These are phyloP conservation scores for Notothenia rossii DNA, from an alignment of 2,113 vertebrate genomes.

Conservation along the genomic window DNA sequence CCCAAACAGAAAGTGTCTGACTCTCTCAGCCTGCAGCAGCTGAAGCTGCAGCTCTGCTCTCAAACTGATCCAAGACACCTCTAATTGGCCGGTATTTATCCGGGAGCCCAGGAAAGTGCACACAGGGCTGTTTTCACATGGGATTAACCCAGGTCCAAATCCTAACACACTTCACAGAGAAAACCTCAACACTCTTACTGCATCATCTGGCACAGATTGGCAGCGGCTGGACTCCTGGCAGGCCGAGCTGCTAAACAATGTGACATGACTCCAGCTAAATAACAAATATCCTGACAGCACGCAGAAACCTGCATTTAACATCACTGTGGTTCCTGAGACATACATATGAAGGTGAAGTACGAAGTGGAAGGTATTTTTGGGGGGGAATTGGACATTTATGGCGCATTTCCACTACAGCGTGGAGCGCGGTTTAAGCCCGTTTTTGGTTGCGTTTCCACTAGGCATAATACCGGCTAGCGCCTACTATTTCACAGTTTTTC, in stretches of 20 bases:
- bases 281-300: not conserved
- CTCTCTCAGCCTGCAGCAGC: not conserved
- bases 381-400: no score
- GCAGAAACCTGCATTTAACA: not conserved
- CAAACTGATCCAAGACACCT: slow-evolving; percentile 69
- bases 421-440: no score
- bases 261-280: not conserved
- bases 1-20: not conserved
- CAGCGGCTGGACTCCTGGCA: no score
- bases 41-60: slow-evolving; percentile 41
- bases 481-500: no score
- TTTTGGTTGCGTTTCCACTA: no score
- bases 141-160: slow-evolving; percentile 78
- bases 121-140: slow-evolving; percentile 77
- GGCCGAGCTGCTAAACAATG: not conserved
- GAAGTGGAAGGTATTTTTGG: no score
- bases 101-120: slow-evolving; percentile 72
- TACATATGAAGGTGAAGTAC: not conserved
- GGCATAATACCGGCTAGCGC: no score
- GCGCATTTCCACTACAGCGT: no score
- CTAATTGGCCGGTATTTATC: slow-evolving; percentile 78
- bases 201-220: slow-evolving; percentile 70
- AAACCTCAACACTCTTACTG: slow-evolving; percentile 51
- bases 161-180: slow-evolving; percentile 67
- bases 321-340: not conserved